Conservation (phyloP, 2,888 invertebrate genomes). For the Clunio marinus region DNA sequence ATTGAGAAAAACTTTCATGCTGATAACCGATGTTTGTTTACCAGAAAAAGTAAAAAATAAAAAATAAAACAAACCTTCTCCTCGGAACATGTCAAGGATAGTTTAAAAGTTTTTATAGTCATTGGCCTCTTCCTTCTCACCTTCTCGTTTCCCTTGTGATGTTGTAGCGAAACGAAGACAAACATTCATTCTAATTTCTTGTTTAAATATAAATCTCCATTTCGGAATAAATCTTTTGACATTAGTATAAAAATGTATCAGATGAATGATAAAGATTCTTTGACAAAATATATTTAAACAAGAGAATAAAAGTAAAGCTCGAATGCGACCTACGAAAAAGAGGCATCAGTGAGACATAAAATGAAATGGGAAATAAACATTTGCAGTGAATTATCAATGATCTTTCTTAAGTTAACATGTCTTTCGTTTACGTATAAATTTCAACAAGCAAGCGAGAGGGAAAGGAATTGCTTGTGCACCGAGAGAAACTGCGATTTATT, state of each 20-base stretch:
- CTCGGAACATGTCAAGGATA: constrained; percentile 8
- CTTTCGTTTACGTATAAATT: constrained; percentile 13
- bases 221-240: constrained; percentile 29
- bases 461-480: background rate
- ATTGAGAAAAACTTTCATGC: background rate
- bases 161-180: background rate
- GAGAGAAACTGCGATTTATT: constrained; percentile 11
- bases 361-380: constrained; percentile 38
- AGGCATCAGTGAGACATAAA: background rate
- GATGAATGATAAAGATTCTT: constrained; percentile 34
- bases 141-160: background rate
- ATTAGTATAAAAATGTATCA: constrained; percentile 38
- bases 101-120: background rate
- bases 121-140: background rate
- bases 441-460: background rate
- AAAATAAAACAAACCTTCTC: no score
- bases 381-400: constrained; percentile 31
- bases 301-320: constrained; percentile 12
- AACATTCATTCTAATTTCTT: constrained; percentile 25
- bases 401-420: constrained; percentile 34
- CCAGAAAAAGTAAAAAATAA: background rate
- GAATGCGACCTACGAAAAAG: background rate
- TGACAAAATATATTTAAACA: no score
- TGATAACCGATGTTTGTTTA: constrained; percentile 34
- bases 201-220: constrained; percentile 38